phyloP scores from a whole-genome alignment of 2,113 vertebrate species.

The Ramphastos sulfuratus region DNA sequence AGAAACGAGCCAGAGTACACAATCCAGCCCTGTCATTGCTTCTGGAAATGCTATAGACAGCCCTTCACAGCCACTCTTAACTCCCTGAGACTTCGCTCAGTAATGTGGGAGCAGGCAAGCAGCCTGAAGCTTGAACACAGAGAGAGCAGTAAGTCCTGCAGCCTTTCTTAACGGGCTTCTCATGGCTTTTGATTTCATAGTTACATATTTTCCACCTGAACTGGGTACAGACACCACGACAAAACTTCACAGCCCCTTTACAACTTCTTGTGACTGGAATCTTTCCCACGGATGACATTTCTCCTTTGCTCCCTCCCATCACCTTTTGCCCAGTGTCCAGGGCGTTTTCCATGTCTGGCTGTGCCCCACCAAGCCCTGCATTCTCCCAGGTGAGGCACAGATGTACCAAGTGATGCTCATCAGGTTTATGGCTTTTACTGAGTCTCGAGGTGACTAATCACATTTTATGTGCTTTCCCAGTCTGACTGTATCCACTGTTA shows the following conservation, averaged over 20 bases:
- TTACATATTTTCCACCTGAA: neutral
- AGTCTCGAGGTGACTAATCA: constrained; percentile 1
- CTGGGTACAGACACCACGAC: neutral
- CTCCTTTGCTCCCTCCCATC: neutral
- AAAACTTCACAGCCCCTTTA: neutral
- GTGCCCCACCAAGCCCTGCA: neutral
- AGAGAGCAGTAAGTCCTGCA: neutral
- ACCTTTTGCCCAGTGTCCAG: neutral
- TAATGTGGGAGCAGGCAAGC: neutral
- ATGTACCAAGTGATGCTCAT: neutral
- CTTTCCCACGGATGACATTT: neutral
- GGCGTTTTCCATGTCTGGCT: fast-evolving
- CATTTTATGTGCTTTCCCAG: neutral
- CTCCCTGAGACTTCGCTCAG: neutral
- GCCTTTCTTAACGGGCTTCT: neutral
- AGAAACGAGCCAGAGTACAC: neutral
- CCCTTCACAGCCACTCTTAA: neutral
- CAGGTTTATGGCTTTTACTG: neutral
- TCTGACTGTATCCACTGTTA: neutral
- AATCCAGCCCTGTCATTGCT: neutral
- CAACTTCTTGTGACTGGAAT: neutral
- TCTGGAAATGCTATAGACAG: neutral
- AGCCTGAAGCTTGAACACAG: neutral
- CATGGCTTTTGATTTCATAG: neutral
- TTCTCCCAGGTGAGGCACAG: neutral